Base-by-base conservation (phyloP, 2,888 invertebrate species). In the Phanerotoma sp. region DNA sequence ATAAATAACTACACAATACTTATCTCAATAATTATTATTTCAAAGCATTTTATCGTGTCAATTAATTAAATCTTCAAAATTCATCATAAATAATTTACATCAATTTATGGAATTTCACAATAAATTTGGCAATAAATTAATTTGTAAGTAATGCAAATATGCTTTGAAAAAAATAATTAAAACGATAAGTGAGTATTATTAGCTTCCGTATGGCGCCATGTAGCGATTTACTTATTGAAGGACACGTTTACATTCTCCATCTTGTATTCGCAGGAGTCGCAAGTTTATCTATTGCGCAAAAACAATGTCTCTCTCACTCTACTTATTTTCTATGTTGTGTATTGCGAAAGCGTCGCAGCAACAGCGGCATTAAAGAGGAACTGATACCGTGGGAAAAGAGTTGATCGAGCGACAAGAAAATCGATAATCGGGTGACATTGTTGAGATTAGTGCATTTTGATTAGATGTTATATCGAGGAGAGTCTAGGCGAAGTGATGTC, bases 371-470 rank as follows among this genome's bases (percentile, higher is more conserved):
- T n/a, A n/a, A n/a, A 33, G 46, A 46, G 46, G 46, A 46, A 46
- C 46, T 46, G 41, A 53, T 50, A 54, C 49, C 66, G 68, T 68
- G 68, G 65, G 68, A 68, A 68, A 63, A 62, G 54, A 46, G 53
- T 48, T 38, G 54, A 20, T 46, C 33, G n/a, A 21, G 13, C 44
- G 47, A 54, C 37, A 45, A 54, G 54, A 56, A 53, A 15, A 52
- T 47, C 57, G 62, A 62, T 63, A 66, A 64, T 61, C 66, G 55
- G 47, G 54, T 58, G 58, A 64, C 64, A 66, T 65, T 61, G 63
- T 64, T 21, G 54, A 54, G 53, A 66, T 66, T 57, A 49, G 54
- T 61, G 65, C 60, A 63, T 65, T 61, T 42, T 58, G 49, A 62
- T 54, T 57, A 50, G 42, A 32, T 30, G 38, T 41, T 48, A 53